phyloP scores from a whole-genome alignment of 2,888 invertebrate species.

The Argyresthia albistria region DNA sequence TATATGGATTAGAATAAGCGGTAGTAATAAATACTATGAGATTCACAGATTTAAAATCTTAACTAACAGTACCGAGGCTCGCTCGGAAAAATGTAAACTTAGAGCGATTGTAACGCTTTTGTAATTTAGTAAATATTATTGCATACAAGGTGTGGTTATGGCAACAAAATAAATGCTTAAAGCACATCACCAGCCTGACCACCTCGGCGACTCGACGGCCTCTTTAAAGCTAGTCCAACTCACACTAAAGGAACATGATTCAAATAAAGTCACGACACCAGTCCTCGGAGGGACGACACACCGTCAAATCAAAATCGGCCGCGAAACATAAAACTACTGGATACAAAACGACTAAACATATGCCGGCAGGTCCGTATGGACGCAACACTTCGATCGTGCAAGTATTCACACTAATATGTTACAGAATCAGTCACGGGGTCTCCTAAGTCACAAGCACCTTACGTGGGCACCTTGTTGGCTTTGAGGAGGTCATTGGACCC shows the following conservation, averaged over 20 bases:
- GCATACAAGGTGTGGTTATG: constrained; percentile 71
- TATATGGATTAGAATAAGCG: constrained; percentile 66
- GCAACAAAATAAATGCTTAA: constrained; percentile 74
- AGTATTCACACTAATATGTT: constrained; percentile 65
- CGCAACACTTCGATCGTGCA: constrained; percentile 56
- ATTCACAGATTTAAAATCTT: constrained; percentile 72
- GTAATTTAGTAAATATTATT: constrained; percentile 72
- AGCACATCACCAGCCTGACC: constrained; percentile 70
- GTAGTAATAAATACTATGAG: constrained; percentile 72
- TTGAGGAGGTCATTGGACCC: constrained; percentile 82
- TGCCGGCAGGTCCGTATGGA: constrained; percentile 53
- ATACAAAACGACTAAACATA: constrained; percentile 61
- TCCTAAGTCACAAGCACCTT: constrained; percentile 52
- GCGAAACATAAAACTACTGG: constrained; percentile 67
- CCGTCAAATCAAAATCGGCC: constrained; percentile 29
- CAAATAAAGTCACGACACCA: constrained; percentile 47
- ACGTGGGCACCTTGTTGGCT: constrained; percentile 85
- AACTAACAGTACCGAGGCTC: constrained; percentile 68
- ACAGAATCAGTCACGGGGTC: constrained; percentile 58
- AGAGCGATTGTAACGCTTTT: constrained; percentile 59
- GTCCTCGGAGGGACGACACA: constrained; percentile 35
- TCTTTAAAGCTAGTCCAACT: constrained; percentile 44
- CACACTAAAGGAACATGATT: constrained; percentile 67
- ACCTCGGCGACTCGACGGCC: constrained; percentile 46
- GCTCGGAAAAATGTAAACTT: constrained; percentile 60